These are phyloP conservation scores for Megathymus violae DNA, from an alignment of 1,140 invertebrate species.

Conservation along the genomic window DNA sequence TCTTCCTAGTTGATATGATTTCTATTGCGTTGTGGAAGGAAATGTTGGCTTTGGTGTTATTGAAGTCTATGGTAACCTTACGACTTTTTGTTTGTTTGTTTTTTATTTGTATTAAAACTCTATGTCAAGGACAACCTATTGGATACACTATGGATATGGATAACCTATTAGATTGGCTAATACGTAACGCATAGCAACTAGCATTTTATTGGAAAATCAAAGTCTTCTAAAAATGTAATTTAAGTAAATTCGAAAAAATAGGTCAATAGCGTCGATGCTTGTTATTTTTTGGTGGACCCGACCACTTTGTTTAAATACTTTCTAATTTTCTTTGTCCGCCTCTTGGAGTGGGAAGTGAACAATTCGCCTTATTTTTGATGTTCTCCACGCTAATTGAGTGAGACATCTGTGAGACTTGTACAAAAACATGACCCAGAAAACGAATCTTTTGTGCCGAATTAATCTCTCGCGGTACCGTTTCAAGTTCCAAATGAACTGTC, in stretches of 20 bases:
- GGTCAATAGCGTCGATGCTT: neutral
- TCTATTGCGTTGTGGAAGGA: no score
- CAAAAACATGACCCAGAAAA: slow-evolving; percentile 19
- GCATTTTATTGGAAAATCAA: no score
- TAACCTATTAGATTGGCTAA: no score
- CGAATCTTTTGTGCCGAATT: slow-evolving; percentile 11
- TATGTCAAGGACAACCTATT: no score
- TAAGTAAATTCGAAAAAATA: slow-evolving; percentile 2
- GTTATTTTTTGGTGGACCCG: slow-evolving; percentile 20
- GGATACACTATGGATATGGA: no score
- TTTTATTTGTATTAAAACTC: no score
- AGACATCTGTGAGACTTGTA: slow-evolving; percentile 3
- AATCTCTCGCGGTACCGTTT: slow-evolving; percentile 5
- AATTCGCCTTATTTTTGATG: slow-evolving; percentile 29
- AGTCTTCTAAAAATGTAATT: no score
- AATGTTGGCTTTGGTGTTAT: no score
- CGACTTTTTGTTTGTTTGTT: no score
- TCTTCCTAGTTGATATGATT: no score
- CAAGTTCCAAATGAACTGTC: neutral
- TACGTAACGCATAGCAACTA: no score
- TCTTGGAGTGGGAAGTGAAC: slow-evolving; percentile 15
- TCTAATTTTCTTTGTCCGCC: slow-evolving; percentile 28
- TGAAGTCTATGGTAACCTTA: no score
- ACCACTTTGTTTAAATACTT: slow-evolving; percentile 17
- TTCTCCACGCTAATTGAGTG: slow-evolving; percentile 26